A percentile compares a stretch with the other conserved stretches of the same genome.
Evolutionary conservation across 2,888 invertebrate species (phyloP).

Genomic region (Arrhopalites spinosus): DNA sequence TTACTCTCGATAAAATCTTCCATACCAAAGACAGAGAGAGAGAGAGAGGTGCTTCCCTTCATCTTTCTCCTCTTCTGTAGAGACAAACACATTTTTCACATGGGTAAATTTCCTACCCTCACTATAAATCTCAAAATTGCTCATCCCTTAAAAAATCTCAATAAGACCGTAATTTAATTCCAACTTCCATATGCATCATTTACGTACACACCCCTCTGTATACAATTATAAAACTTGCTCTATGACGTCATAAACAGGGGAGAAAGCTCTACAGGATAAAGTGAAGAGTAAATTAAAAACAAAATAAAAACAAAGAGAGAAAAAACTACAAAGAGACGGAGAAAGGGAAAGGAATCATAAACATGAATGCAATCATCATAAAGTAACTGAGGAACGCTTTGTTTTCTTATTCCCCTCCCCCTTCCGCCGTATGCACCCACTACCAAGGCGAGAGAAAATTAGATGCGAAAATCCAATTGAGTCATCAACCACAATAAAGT

Average conservation of each 20-base stretch:
- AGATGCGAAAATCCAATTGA: not conserved
- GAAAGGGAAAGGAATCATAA: not conserved
- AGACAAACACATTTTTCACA: no score
- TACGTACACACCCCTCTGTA: not conserved
- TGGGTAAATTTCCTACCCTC: no score
- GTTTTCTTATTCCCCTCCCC: no score
- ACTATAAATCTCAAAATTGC: no score
- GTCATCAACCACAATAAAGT: not conserved
- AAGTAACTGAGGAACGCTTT: not conserved
- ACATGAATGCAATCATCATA: not conserved
- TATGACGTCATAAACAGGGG: slow-evolving; percentile 10
- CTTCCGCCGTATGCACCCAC: no score
- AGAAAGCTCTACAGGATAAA: not conserved
- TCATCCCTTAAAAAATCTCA: no score
- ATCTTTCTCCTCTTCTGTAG: no score
- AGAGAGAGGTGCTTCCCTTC: no score
- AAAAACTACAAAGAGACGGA: not conserved
- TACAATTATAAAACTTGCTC: not conserved
- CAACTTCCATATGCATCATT: no score
- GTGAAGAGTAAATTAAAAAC: slow-evolving; percentile 13
- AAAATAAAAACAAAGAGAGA: slow-evolving; percentile 7
- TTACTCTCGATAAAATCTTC: no score
- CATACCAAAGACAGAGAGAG: no score
- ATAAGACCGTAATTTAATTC: no score
- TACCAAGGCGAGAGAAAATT: not conserved